phyloP scores from a whole-genome alignment of 30 jellyfish, hydroid and myxozoan species.

The Rhopilema esculentum region DNA sequence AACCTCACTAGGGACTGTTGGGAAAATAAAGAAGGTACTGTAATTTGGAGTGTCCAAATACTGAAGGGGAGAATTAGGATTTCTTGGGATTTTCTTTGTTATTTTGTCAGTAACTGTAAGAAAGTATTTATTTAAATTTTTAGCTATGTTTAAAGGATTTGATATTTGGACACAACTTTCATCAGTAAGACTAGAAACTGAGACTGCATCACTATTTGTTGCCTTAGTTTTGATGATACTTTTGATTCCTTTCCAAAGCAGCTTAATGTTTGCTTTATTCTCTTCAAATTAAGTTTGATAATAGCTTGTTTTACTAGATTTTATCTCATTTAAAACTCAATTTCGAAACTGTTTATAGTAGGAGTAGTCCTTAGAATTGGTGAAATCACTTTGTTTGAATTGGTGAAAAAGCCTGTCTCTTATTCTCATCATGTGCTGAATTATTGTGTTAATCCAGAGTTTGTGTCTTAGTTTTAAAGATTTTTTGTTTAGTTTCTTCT shows the following conservation, averaged over 20 bases:
- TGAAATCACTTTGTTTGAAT: not conserved
- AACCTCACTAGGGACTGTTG: no score
- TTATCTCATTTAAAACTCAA: slow-evolving; percentile 6
- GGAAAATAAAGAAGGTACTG: no score
- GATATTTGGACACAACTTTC: no score
- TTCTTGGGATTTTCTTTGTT: no score
- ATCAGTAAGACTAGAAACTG: no score
- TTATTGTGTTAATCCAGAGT: slow-evolving; percentile 31
- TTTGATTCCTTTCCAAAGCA: slow-evolving; percentile 6
- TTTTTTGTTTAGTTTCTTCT: slow-evolving; percentile 32
- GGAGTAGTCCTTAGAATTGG: not conserved
- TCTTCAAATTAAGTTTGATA: not conserved
- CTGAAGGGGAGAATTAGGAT: no score
- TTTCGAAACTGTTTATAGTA: not conserved
- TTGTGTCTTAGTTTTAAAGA: slow-evolving; percentile 34
- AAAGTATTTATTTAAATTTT: no score
- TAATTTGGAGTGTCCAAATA: no score
- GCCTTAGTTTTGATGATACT: no score
- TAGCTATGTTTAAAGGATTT: no score
- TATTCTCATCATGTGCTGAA: slow-evolving; percentile 43
- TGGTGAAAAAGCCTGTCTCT: not conserved
- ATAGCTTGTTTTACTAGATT: not conserved
- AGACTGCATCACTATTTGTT: no score
- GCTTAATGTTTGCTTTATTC: not conserved
- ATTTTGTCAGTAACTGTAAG: no score